Evolutionary conservation across 2,888 invertebrate species (phyloP), one percentile per base, ranked within the genome.

Genomic region (Euspilapteryx auroguttella): DNA sequence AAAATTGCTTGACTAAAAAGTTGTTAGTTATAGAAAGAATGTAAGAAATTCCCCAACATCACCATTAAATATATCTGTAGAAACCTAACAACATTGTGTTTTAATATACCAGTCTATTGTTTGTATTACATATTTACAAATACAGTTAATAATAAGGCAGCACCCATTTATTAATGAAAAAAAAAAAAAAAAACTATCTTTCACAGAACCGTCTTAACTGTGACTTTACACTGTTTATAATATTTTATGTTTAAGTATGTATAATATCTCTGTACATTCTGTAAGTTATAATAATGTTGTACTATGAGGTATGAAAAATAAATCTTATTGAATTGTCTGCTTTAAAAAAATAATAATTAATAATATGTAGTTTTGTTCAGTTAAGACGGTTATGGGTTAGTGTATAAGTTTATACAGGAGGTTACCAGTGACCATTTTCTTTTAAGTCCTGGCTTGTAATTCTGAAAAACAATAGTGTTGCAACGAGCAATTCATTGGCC

Each of bases 51-150:
- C 43, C 45, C 36, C 41, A 44, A 41, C 55, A 54, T 43, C 47
- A 50, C 54, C 61, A 47, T 47, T 35, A 45, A 46, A 63, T 63
- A 68, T 54, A 58, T 69, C 58, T 68, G 69, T 71, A 69, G 69
- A 66, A 71, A 69, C 65, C 71, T 71, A 71, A 71, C 57, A 73
- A 71, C 68, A 62, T 41, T 9, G 20, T 65, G 57, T 69, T 69
- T n/a, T n/a, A 68, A 64, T 55, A 61, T 69, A 71, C 73, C 73
- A 69, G 73, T 68, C 73, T 75, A 75, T 73, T 73, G 71, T 57
- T 45, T 48, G 66, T 56, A 68, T 66, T 71, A 69, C 64, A 64
- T 75, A 75, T 75, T 62, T 73, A 75, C 68, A 73, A 66, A n/a
- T 58, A 73, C 68, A 73, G 68, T 57, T 64, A 65, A 65, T 62